Evolutionary conservation across 1,140 invertebrate genomes (phyloP), one percentile per base, ranked within the genome.

Genomic region (Drosophila baimaii): DNA sequence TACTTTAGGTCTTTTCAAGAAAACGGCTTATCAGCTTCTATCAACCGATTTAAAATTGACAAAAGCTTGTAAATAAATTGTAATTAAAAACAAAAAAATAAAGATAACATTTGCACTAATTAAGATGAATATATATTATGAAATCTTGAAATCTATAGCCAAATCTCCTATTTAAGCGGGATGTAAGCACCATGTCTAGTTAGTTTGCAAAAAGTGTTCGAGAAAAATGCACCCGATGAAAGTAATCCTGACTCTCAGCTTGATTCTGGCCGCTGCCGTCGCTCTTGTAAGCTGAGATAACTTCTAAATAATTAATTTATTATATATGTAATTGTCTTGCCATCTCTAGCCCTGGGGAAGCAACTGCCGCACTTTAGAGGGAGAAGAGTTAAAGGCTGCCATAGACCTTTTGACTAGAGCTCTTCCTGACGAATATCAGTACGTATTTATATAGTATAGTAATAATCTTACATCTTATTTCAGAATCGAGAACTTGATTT

Each of bases 221-320:
- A 23, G 27, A 21, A 58, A 63, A 39, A 78, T 78, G 74, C 17
- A 77, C 0, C 17, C 52, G 2, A 5, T 35, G 5, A 78, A 77
- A 54, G 33, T 78, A 12, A 43, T 77, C 17, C 25, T 78, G 41
- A 51, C 54, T 46, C 19, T 77, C 33, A 19, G 57, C 23, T 23
- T 77, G 12, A 29, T 58, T 37, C 39, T 70, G 4, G 27, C 57
- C 19, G 43, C 46, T 13, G 44, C 31, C 12, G 8, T 35, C 5
- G 52, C 44, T 17, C 0, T 1, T 15, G 77, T 79, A 12, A 77
- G 51, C 23, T 15, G 0, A 9, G 4, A 5, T 15, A 12, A 37
- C 1, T 5, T 33, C 10, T 1, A 1, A 10, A 29, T 13, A 44
- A 17, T 10, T 23, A 3, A 15, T 4, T 4, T n/a, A n/a, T n/a